phyloP scores from a whole-genome alignment of 2,797 vertebrate species.

The Acanthiza pusilla region DNA sequence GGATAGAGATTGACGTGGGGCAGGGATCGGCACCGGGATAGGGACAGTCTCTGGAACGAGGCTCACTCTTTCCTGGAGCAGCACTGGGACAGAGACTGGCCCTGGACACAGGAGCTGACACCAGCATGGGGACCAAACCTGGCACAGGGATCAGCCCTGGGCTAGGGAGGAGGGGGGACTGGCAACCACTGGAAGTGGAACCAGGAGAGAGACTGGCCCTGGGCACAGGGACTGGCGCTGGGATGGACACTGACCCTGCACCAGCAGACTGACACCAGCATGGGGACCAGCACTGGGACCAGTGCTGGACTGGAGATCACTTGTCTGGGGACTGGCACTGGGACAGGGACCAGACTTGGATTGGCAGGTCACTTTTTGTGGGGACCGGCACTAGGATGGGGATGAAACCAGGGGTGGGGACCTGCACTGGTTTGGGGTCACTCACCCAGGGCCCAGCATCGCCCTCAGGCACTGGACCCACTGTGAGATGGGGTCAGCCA shows the following conservation, averaged over 20 bases:
- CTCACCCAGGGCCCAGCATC: not conserved
- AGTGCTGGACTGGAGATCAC: accelerated
- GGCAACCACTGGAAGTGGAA: not conserved
- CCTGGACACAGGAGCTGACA: accelerated
- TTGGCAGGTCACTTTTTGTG: too few relatives aligned
- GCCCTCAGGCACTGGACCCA: accelerated
- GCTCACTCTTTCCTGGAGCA: not conserved
- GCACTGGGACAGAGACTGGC: not conserved
- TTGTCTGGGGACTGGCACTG: not conserved
- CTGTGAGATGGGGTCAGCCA: not conserved
- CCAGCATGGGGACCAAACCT: accelerated
- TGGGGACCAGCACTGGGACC: not conserved
- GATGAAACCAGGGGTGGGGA: not conserved
- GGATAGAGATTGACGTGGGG: too few relatives aligned
- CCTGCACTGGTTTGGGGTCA: not conserved
- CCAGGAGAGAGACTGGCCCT: accelerated
- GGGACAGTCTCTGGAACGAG: too few relatives aligned
- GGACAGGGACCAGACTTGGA: not conserved
- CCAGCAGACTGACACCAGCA: accelerated
- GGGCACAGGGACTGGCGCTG: not conserved
- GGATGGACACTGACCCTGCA: not conserved
- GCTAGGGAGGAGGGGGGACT: not conserved
- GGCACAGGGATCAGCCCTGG: accelerated
- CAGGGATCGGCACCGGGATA: too few relatives aligned
- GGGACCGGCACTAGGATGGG: not conserved